A percentile compares a stretch with the other conserved stretches of the same genome.
Evolutionary conservation across 1,140 invertebrate species (phyloP).

Genomic region (Aleiodes sp.): DNA sequence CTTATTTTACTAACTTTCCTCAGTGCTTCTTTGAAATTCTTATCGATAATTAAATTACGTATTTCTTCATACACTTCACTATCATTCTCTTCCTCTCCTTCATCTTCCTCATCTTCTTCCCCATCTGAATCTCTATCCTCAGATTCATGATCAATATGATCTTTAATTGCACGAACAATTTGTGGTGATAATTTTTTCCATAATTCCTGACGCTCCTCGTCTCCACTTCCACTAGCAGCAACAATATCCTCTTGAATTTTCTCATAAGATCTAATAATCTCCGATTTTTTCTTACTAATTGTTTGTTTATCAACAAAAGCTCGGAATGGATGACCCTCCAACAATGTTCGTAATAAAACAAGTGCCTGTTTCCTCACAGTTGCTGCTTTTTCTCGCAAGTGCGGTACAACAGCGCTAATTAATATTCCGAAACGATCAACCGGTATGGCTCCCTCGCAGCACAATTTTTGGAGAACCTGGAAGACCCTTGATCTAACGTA

Average conservation of each 20-base stretch:
- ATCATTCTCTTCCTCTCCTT: constrained; percentile 47
- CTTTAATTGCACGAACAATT: constrained; percentile 59
- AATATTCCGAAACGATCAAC: constrained; percentile 72
- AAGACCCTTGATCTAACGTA: constrained; percentile 85
- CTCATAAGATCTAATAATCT: constrained; percentile 70
- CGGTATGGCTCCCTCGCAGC: constrained; percentile 78
- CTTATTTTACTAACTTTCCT: constrained; percentile 47
- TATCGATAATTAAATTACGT: constrained; percentile 54
- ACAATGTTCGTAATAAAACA: constrained; percentile 76
- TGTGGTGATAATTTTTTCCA: constrained; percentile 58
- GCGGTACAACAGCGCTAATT: constrained; percentile 71
- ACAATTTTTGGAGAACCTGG: constrained; percentile 79
- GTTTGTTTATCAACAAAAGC: constrained; percentile 70
- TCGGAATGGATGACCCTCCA: constrained; percentile 83
- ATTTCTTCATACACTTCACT: constrained; percentile 55
- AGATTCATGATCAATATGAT: constrained; percentile 41
- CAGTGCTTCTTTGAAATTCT: constrained; percentile 54
- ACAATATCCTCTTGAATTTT: constrained; percentile 68
- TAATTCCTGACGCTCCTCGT: constrained; percentile 60
- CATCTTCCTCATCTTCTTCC: constrained; percentile 34
- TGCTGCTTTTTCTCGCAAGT: constrained; percentile 81
- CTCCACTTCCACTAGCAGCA: constrained; percentile 54
- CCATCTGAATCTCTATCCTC: background rate
- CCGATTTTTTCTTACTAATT: constrained; percentile 68
- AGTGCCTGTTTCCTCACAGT: constrained; percentile 82